These are phyloP conservation scores for Ceratosolen solmsi DNA, from an alignment of 1,140 invertebrate genomes.

Conservation along the genomic window DNA sequence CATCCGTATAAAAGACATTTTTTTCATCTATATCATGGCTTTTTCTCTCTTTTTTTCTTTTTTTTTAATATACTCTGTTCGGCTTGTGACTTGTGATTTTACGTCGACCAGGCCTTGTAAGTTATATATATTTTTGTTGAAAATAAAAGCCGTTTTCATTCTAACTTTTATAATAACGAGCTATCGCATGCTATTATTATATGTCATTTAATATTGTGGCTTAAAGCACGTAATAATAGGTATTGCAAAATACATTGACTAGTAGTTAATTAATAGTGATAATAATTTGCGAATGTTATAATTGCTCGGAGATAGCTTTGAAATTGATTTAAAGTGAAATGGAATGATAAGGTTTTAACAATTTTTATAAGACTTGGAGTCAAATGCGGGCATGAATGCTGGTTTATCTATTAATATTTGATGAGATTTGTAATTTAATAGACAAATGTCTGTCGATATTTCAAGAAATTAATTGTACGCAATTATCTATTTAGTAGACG, in stretches of 20 bases:
- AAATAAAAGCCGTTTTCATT: background rate
- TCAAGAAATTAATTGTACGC: background rate
- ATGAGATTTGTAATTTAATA: background rate
- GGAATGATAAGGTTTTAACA: no score
- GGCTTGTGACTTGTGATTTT: background rate
- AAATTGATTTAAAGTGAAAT: background rate
- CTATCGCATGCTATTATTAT: background rate
- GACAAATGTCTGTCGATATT: background rate
- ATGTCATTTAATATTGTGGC: background rate
- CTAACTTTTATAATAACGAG: no score
- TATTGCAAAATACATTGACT: background rate
- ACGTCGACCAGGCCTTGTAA: background rate
- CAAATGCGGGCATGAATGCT: no score
- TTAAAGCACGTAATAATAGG: background rate
- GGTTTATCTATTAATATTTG: no score
- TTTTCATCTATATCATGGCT: background rate
- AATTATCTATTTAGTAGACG: background rate
- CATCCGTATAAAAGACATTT: background rate
- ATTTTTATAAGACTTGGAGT: no score
- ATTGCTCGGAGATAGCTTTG: no score
- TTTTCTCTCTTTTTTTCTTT: background rate
- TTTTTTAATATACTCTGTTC: background rate
- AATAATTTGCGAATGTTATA: no score
- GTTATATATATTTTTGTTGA: background rate
- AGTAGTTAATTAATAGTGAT: no score